These are phyloP conservation scores for Whitmania pigra DNA, from an alignment of 1,140 invertebrate genomes.

Conservation along the genomic window DNA sequence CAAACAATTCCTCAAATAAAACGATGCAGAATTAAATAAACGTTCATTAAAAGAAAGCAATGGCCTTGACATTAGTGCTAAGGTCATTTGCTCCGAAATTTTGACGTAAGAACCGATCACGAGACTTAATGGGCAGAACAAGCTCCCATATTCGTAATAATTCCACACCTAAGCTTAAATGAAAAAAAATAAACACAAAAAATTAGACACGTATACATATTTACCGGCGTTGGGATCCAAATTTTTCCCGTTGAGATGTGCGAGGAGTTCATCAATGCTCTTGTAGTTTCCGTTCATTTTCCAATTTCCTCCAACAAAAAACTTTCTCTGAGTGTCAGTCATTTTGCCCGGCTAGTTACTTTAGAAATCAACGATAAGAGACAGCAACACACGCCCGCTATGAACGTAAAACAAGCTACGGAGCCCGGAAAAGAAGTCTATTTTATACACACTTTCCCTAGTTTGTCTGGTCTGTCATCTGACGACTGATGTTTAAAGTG, in stretches of 20 bases:
- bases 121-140: neutral
- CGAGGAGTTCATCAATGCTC: conserved; percentile 68
- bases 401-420: no score
- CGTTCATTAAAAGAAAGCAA: neutral
- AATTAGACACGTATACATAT: neutral
- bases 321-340: conserved; percentile 56
- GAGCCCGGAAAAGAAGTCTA: no score
- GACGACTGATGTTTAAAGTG: no score
- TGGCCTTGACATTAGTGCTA: conserved; percentile 11
- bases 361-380: no score
- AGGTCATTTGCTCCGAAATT: conserved; percentile 6
- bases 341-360: neutral
- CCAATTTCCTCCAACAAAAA: conserved; percentile 98
- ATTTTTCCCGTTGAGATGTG: conserved; percentile 59
- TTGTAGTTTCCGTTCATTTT: conserved; percentile 71
- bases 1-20: no score
- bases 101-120: neutral
- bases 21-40: no score
- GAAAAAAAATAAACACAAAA: neutral
- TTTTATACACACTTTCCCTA: no score
- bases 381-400: no score
- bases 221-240: conserved; percentile 46
- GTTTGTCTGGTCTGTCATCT: no score
- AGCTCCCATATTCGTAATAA: neutral
- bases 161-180: neutral